Evolutionary conservation across 2,888 invertebrate genomes (phyloP), one percentile per base, ranked within the genome.

Genomic region (Amiota minor): DNA sequence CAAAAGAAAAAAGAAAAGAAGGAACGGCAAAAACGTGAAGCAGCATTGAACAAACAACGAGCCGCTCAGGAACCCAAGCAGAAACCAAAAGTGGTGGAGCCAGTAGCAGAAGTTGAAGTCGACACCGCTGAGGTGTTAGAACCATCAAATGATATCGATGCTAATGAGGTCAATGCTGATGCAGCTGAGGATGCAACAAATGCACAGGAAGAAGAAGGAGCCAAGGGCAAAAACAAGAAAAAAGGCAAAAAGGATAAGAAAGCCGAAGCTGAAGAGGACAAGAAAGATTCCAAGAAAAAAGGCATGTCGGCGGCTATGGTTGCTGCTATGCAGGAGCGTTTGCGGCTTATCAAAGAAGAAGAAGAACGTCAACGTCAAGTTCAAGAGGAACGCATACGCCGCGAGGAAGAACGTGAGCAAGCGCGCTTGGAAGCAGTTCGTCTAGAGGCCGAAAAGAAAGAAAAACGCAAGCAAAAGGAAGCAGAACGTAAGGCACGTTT

Each of bases 1-100:
- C 96, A 96, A 86, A 97, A 97, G 90, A 96, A 96, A 86, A 96
- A 96, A 84, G 96, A 96, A 82, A 97, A 96, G 84, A 96, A 96
- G 82, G 95, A 96, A 89, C 92, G 95, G 16, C 92, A 93, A 80
- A 95, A 95, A 85, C 94, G 95, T 80, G 90, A 92, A 80, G 94
- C 94, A 74, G 92, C 93, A 55, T 69, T 86, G 46, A 87, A 86
- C 6, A 89, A 89, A 73, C 88, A 88, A 59, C 86, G 84, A 62
- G 78, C 84, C 8, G 89, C 89, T 9, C 90, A 90, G 70, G 91
- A 86, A 16, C 79, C 90, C 49, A 90, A 84, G 46, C 78, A 75
- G 9, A 83, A 85, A 2, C 90, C 89, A 35, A 89, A 88, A 35
- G 90, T 70, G 2, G 35, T 4, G 35, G 35, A 35, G 6, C 74